A percentile compares a stretch with the other conserved stretches of the same genome.
These are phyloP conservation scores for Plotosus lineatus DNA, from an alignment of 2,113 vertebrate species.

Conservation along the genomic window DNA sequence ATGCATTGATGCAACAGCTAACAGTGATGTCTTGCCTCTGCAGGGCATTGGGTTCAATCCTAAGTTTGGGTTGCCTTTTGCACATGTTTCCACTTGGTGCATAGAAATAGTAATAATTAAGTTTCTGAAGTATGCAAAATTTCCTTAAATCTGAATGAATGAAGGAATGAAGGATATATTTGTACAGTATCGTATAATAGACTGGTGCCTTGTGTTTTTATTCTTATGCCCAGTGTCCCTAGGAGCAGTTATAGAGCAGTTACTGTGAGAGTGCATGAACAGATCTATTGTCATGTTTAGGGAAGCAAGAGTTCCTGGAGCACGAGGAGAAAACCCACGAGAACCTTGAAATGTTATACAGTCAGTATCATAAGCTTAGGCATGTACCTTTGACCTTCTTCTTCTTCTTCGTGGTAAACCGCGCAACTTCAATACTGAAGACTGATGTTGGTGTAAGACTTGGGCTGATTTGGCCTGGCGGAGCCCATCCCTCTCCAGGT, in stretches of 20 bases:
- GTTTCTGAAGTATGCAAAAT: neutral
- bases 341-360: neutral
- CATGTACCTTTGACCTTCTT: too few relatives aligned
- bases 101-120: neutral
- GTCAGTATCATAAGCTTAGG: neutral
- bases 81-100: neutral
- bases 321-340: neutral
- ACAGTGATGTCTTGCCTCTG: too few relatives aligned
- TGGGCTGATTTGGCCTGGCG: too few relatives aligned
- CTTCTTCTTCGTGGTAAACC: too few relatives aligned
- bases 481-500: too few relatives aligned
- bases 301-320: neutral
- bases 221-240: neutral
- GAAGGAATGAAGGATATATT: neutral
- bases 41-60: neutral
- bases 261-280: neutral
- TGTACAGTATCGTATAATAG: neutral
- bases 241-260: neutral
- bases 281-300: neutral
- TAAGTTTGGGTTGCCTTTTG: neutral
- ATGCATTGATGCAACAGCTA: too few relatives aligned
- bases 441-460: too few relatives aligned
- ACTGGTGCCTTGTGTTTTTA: neutral
- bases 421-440: too few relatives aligned
- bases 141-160: neutral